Base-by-base conservation (phyloP, 2,888 invertebrate species). In the Ophion costatus region DNA sequence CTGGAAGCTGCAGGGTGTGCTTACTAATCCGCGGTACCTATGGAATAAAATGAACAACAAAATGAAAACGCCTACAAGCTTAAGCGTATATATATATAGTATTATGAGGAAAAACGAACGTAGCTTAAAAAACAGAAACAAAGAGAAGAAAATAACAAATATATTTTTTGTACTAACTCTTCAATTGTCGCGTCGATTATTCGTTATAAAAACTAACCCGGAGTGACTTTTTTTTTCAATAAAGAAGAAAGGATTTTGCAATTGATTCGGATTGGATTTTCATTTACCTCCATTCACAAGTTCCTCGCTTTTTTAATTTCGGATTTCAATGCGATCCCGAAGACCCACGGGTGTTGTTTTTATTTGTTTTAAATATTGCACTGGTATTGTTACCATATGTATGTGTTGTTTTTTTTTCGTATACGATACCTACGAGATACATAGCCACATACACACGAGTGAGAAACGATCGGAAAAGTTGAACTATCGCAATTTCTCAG, bases 111-210 rank as follows among this genome's bases (percentile, higher is more conserved):
- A 24, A 75, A 67, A 42, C 51, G n/a, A 80, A 64, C 11, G 45
- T 61, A 66, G 45, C 33, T 74, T 70, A 42, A 71, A 80, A 61
- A 56, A 78, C 51, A 69, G 14, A 38, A 57, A 76, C 63, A 71
- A 64, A 77, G 17, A 33, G 67, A 61, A 74, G 74, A 81, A 74
- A 61, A 78, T 86, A 70, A 89, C 77, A 88, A 86, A 88, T 92
- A 92, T 93, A 93, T 93, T 92, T 93, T 93, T 93, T 92, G 89
- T 93, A 92, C 92, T 90, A 90, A 91, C 88, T 88, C 87, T 90
- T 85, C 83, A 78, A 70, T 67, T 42, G 73, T 81, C 80, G 75
- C 76, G 77, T 84, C 38, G 45, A 76, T 11, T 61, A 63, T 69
- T 56, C 64, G 78, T 56, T 57, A 67, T 80, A 6, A 83, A 80